Percentiles rank a stretch among this genome's conserved stretches.
Evolutionary conservation across 2,888 invertebrate genomes (phyloP).

Genomic region (Cremastobaeus sp.): DNA sequence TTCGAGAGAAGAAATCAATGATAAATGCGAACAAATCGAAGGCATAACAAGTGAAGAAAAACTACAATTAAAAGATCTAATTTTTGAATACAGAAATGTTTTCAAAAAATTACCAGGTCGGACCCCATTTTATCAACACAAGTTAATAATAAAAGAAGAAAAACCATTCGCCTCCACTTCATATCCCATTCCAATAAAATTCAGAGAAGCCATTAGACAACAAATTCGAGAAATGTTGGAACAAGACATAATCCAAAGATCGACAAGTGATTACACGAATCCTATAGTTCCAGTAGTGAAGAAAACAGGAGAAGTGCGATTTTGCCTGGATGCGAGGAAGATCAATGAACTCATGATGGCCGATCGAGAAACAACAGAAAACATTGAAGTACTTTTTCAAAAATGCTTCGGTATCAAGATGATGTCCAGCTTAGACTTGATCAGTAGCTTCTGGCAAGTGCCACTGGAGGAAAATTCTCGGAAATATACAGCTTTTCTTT

Average conservation of each 20-base stretch:
- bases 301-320: not conserved
- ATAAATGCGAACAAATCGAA: not conserved
- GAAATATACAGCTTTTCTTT: too few relatives aligned
- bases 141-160: not conserved
- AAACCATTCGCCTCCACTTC: not conserved
- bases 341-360: too few relatives aligned
- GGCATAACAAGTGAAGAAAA: not conserved
- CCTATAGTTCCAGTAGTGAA: too few relatives aligned
- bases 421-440: too few relatives aligned
- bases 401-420: too few relatives aligned
- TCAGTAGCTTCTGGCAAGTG: too few relatives aligned
- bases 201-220: not conserved
- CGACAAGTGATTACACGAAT: constrained; percentile 12
- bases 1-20: not conserved
- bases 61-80: not conserved
- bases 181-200: not conserved
- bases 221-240: not conserved
- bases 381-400: too few relatives aligned
- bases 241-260: not conserved
- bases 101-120: not conserved
- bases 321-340: too few relatives aligned
- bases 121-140: not conserved
- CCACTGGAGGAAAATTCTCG: too few relatives aligned
- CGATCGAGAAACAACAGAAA: too few relatives aligned
- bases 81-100: not conserved